These are phyloP conservation scores for Byasa hedistus DNA, from an alignment of 2,888 invertebrate species.

Conservation along the genomic window DNA sequence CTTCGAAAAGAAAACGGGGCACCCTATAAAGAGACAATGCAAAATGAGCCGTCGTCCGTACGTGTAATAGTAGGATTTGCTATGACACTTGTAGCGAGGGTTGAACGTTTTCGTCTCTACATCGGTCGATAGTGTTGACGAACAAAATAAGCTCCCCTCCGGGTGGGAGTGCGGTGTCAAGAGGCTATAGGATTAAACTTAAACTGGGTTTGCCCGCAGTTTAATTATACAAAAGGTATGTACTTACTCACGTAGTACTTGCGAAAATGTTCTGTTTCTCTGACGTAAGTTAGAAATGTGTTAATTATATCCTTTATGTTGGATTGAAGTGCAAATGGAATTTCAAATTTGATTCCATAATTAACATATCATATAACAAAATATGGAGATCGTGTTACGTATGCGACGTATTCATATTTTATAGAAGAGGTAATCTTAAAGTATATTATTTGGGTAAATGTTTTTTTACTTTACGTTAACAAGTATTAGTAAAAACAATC, in stretches of 20 bases:
- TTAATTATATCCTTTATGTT: constrained; percentile 67
- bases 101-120: constrained; percentile 66
- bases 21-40: constrained; percentile 42
- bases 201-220: constrained; percentile 76
- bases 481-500: not conserved
- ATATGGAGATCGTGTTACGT: constrained; percentile 25
- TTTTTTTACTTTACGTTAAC: not conserved
- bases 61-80: constrained; percentile 59
- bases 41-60: constrained; percentile 57
- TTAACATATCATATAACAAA: constrained; percentile 27
- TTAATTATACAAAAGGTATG: constrained; percentile 78
- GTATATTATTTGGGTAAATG: not conserved
- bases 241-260: constrained; percentile 60
- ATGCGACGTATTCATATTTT: not conserved
- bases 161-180: constrained; percentile 74
- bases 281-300: constrained; percentile 67
- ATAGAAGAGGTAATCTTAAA: not conserved
- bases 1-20: constrained; percentile 50
- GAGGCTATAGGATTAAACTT: constrained; percentile 80
- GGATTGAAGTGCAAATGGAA: constrained; percentile 63
- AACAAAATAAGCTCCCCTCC: constrained; percentile 76
- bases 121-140: constrained; percentile 76
- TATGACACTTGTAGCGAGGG: constrained; percentile 55
- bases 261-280: constrained; percentile 61
- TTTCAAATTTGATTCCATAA: constrained; percentile 59